Base-by-base conservation (phyloP, 2,888 invertebrate species). In the Autographa gamma region DNA sequence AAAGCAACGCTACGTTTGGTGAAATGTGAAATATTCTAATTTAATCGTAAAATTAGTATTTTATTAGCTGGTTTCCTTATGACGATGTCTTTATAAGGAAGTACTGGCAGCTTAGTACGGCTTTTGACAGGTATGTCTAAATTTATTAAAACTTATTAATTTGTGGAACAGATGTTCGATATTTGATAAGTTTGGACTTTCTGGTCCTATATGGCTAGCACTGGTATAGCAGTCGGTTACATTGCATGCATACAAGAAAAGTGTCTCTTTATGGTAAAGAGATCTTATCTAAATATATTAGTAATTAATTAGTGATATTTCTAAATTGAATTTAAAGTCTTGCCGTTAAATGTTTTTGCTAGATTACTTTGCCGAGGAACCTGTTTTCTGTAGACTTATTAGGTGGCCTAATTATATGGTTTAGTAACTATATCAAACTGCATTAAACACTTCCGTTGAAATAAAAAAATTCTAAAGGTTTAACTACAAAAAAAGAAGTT, bases 11-110 rank as follows among this genome's bases (percentile, higher is more conserved):
- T 48, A 19, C 0, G 41, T 63, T 62, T 25, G 4, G 25, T 48
- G 7, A 19, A 41, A 61, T 43, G 41, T 16, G 6, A 52, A 76
- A 65, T 48, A 71, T 60, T 77, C 38, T 58, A 69, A 77, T 61
- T 11, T 6, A 52, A n/a, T 60, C 54, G 38, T 77, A 74, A 64
- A 66, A 60, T 71, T 66, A 0, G 34, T 62, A 18, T 66, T 77
- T 77, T 19, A 63, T 64, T 56, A 34, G 16, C 19, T n/a, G 43
- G 48, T 63, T 69, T 64, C 25, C 59, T 69, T 73, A 58, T 14
- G 16, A n/a, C 32, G 19, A 16, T 34, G 18, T 52, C 54, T 58
- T 11, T 58, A 66, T 66, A 19, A 63, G 43, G 65, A 52, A 13
- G 54, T 61, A 11, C 67, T 11, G 34, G 63, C 8, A 52, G 63